These are phyloP conservation scores for Ciconia nigra DNA, from an alignment of 2,797 vertebrate genomes.

Conservation along the genomic window DNA sequence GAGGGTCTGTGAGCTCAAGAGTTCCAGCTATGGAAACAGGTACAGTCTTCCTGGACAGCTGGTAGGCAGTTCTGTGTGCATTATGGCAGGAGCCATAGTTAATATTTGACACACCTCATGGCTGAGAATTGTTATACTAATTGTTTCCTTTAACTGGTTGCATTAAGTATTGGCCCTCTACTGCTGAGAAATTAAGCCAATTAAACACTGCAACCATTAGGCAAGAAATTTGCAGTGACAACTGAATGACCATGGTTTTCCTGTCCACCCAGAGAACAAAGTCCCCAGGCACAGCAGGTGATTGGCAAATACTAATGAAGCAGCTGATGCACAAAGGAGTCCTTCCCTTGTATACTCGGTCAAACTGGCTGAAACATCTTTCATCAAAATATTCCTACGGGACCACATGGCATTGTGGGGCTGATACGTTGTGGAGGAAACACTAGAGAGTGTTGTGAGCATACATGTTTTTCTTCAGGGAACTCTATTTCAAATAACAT, in stretches of 20 bases:
- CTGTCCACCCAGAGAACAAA: neutral
- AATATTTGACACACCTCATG: neutral
- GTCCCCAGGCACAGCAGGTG: neutral
- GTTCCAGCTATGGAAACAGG: neutral
- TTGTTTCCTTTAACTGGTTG: neutral
- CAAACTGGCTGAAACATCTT: neutral
- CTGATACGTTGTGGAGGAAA: neutral
- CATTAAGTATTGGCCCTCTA: neutral
- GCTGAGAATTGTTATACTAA: neutral
- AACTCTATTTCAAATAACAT: neutral
- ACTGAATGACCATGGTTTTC: neutral
- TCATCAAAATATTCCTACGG: neutral
- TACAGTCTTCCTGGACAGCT: neutral
- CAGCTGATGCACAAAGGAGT: neutral
- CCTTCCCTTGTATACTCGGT: neutral
- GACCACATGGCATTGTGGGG: neutral
- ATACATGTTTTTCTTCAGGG: neutral
- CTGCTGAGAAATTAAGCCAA: conserved; percentile 4
- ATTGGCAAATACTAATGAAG: neutral
- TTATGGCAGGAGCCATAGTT: neutral
- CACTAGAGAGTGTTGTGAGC: neutral
- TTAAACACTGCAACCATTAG: neutral
- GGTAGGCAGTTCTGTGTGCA: neutral
- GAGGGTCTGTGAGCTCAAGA: neutral
- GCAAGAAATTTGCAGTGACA: neutral